Conservation (phyloP, 1,140 invertebrate species). For the Diploscapter pachys region DNA sequence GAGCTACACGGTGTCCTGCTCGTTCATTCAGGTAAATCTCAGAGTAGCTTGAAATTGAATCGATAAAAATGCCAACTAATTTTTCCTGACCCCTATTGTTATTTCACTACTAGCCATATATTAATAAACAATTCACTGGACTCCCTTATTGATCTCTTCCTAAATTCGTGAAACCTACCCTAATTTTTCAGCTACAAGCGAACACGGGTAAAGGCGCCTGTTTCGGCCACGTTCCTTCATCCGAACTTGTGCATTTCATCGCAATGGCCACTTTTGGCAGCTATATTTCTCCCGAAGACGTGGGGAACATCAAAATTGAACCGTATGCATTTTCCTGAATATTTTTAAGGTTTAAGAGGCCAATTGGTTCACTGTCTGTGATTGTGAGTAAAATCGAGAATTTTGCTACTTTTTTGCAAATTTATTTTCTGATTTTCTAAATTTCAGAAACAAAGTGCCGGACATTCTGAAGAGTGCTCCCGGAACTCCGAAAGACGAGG, state of each 20-base stretch:
- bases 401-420: too few species aligned
- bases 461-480: too few species aligned
- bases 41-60: neutral
- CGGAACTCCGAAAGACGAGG: too few species aligned
- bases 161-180: neutral
- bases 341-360: too few species aligned
- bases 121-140: neutral
- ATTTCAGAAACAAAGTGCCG: too few species aligned
- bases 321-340: too few species aligned
- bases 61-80: neutral
- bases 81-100: neutral
- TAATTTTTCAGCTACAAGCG: conserved; percentile 29
- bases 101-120: neutral
- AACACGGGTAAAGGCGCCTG: conserved; percentile 34
- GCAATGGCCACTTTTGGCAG: conserved; percentile 75
- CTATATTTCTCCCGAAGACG: conserved; percentile 59
- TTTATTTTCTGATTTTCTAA: too few species aligned
- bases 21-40: conserved; percentile 70
- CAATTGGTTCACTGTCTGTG: too few species aligned
- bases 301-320: too few species aligned
- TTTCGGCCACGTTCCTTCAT: conserved; percentile 70
- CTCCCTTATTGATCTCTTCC: neutral
- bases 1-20: conserved; percentile 74
- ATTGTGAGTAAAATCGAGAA: too few species aligned
- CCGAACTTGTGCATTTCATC: conserved; percentile 76